Base-by-base conservation (phyloP, 2,888 invertebrate species). In the Diabrotica balteata region DNA sequence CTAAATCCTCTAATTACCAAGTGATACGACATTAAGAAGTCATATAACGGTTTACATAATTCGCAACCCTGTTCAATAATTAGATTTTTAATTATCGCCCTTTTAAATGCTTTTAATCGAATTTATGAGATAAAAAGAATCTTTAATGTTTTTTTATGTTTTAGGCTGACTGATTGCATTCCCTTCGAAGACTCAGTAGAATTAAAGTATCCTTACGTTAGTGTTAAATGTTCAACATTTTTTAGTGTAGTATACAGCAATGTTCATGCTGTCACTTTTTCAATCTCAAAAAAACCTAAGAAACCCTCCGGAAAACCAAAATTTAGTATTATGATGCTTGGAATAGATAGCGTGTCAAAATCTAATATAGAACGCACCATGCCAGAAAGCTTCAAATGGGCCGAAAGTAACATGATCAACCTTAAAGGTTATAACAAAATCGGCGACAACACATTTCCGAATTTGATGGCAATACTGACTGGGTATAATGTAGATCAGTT, bases 401-500 rank as follows among this genome's bases (percentile, higher is more conserved):
- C 96, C 47, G 85, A 89, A 60, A 86, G 89, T 11, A 88, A 73
- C 32, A 82, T 81, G 79, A 67, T 81, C 9, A 80, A 79, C 63
- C 72, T 82, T 32, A 74, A 73, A 70, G 82, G 81, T 8, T 83
- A 83, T 69, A 87, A 87, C 73, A 88, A 93, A 88, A 88, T 93
- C 72, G 95, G 90, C 2, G 96, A 96, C 79, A 96, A 96, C 78
- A 96, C 96, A 0, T 94, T 93, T 78, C 95, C 96, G 0, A 97
- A 97, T 83, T 81, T 97, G 59, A 91, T 96, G 88, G 93, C 95
- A 0, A 86, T 93, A 55, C 85, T 93, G 9, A 90, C 92, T 0
- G 96, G 96, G 0, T 1, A 86, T 87, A 71, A 79, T 82, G 22
- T 60, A 59, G 46, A 55, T 0, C 78, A 85, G 44, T 83, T 89